phyloP scores from a whole-genome alignment of 35 echinoderm and acorn worm genomes.

The Stichopus chloronotus region DNA sequence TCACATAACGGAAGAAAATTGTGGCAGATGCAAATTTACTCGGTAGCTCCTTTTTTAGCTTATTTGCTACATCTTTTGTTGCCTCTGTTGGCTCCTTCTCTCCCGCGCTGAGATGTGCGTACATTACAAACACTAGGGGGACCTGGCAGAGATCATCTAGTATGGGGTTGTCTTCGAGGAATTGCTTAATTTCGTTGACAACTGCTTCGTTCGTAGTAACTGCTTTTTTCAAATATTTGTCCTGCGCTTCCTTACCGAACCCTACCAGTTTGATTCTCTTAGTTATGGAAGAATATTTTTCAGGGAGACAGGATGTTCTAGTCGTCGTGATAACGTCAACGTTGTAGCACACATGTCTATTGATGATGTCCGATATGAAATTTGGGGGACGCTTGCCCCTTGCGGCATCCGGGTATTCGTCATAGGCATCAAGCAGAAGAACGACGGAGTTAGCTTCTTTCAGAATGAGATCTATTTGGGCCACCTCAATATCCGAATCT shows the following conservation, averaged over 20 bases:
- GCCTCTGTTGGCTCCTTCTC: constrained; percentile 47
- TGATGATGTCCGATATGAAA: constrained; percentile 44
- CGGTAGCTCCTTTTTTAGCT: constrained; percentile 39
- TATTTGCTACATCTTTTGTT: constrained; percentile 46
- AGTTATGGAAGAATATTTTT: neutral
- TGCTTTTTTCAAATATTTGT: neutral
- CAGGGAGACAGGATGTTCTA: constrained; percentile 47
- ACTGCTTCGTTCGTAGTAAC: neutral
- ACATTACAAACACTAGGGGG: constrained; percentile 33
- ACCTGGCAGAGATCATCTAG: constrained; percentile 49
- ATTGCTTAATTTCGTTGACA: constrained; percentile 47
- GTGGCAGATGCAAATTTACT: constrained; percentile 32
- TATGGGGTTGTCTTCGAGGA: constrained; percentile 36
- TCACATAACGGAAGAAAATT: constrained; percentile 49
- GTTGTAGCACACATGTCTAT: constrained; percentile 30
- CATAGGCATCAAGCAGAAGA: constrained; percentile 37
- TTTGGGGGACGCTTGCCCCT: constrained; percentile 5
- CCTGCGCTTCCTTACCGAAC: neutral
- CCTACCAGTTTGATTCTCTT: neutral
- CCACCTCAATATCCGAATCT: constrained; percentile 32
- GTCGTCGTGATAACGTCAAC: constrained; percentile 39
- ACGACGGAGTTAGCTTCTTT: constrained; percentile 38
- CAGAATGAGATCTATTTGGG: constrained; percentile 27
- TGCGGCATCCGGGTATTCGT: constrained; percentile 42
- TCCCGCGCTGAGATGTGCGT: constrained; percentile 36